Conservation (phyloP, 2,113 vertebrate species). For the Echinops telfairi region DNA sequence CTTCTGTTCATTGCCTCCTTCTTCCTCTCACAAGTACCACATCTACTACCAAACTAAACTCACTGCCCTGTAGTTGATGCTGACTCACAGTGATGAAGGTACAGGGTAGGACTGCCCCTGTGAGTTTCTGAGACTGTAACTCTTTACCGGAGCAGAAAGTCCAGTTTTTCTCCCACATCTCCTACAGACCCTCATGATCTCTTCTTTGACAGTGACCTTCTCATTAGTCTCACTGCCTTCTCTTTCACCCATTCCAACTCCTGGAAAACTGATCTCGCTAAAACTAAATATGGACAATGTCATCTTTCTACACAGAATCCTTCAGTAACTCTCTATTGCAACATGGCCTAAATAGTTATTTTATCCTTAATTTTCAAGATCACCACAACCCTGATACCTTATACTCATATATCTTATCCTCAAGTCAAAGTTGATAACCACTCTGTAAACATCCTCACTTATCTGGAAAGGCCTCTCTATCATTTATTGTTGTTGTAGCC, state of each 20-base stretch:
- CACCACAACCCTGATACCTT: not conserved
- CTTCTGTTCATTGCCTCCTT: not conserved
- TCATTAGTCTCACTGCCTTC: constrained; percentile 32
- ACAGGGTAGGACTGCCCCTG: too few relatives aligned
- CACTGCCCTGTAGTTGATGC: too few relatives aligned
- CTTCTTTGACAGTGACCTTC: constrained; percentile 36
- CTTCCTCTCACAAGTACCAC: constrained; percentile 3
- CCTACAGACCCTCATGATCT: constrained; percentile 43
- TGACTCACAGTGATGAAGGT: too few relatives aligned
- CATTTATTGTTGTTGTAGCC: too few relatives aligned
- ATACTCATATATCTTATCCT: constrained; percentile 9
- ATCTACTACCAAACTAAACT: not conserved
- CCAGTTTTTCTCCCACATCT: not conserved
- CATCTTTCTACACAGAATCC: constrained; percentile 9
- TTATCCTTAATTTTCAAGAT: constrained; percentile 21
- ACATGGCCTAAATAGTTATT: constrained; percentile 6
- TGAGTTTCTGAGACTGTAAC: too few relatives aligned
- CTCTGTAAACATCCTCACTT: not conserved
- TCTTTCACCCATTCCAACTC: constrained; percentile 45
- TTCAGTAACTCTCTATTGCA: not conserved
- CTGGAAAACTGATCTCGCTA: constrained; percentile 26
- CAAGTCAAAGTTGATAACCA: not conserved
- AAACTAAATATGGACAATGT: constrained; percentile 13
- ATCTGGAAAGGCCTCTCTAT: not conserved
- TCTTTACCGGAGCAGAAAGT: too few relatives aligned